Base-by-base conservation (phyloP, 2,888 invertebrate genomes). In the Drosophila macrospina region DNA sequence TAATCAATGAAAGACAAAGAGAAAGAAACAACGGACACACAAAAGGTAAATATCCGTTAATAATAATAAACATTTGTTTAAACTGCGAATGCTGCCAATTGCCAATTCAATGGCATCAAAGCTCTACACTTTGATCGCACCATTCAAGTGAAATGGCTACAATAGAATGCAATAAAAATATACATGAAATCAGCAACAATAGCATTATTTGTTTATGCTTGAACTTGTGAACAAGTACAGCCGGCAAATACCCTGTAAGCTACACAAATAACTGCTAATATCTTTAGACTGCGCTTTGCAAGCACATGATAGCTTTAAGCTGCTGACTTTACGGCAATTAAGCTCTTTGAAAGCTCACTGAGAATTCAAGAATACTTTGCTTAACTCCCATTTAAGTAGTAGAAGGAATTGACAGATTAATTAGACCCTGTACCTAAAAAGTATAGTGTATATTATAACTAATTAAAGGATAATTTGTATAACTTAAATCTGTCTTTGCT, bases 41-140 rank as follows among this genome's bases (percentile, higher is more conserved):
- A 30, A 47, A 26, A 56, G 36, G 13, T 34, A 41, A 41, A 69
- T 37, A 51, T 7, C 3, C 48, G 74, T 15, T 41, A 59, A 61
- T 42, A 32, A 42, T 39, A 69, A 51, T 20, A 50, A 32, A 10
- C 15, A 0, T 45, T 37, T 60, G 16, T 36, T 60, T 74, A 60
- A 45, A 50, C 2, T 37, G 6, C 5, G 13, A 13, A 16, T 39
- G 24, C 15, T 60, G 30, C 6, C 24, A 60, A 39, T 28, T n/a
- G 2, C 13, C 62, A 8, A 24, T 62, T 36, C 36, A 62, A 62
- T 60, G 26, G 20, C 32, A 34, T 13, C 8, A 34, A 34, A 28
- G 32, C 6, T 13, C 13, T 32, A 16, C 36, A 20, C 48, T 54
- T 70, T 50, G 54, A 65, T 73, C 11, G 10, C 5, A 15, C 11